These are phyloP conservation scores for Trochalopteron elliotii DNA, from an alignment of 2,113 vertebrate species.

Conservation along the genomic window DNA sequence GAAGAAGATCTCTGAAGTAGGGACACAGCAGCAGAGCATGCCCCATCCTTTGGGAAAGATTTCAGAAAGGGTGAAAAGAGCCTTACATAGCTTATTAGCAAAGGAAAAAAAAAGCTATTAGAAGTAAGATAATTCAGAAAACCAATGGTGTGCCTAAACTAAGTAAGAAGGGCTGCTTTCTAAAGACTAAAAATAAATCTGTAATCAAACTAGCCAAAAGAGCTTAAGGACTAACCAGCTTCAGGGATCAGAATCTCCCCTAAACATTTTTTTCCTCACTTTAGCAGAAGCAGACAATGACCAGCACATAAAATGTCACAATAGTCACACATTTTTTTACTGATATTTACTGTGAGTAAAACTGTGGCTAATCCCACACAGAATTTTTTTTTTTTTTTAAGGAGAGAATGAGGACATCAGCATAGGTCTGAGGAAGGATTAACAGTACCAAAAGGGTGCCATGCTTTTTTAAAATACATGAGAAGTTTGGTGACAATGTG, in stretches of 20 bases:
- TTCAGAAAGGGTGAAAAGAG: background rate
- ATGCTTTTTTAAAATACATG: background rate
- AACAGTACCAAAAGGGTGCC: background rate
- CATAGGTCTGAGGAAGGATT: background rate
- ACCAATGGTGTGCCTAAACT: background rate
- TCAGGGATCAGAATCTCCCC: background rate
- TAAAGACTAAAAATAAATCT: background rate
- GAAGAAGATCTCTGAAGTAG: background rate
- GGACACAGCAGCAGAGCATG: background rate
- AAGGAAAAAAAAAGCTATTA: background rate
- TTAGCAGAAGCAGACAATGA: background rate
- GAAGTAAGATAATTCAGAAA: background rate
- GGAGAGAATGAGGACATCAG: background rate
- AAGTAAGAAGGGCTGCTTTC: background rate
- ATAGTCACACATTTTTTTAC: background rate
- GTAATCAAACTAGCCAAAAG: background rate
- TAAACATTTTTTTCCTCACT: background rate
- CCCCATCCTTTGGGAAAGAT: background rate
- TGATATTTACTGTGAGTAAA: background rate
- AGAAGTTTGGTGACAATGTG: background rate
- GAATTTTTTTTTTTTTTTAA: background rate
- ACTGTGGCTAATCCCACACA: background rate
- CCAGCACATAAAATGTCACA: background rate
- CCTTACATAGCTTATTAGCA: background rate
- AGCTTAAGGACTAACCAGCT: background rate